These are phyloP conservation scores for Suillia variegata DNA, from an alignment of 2,888 invertebrate species.

Conservation along the genomic window DNA sequence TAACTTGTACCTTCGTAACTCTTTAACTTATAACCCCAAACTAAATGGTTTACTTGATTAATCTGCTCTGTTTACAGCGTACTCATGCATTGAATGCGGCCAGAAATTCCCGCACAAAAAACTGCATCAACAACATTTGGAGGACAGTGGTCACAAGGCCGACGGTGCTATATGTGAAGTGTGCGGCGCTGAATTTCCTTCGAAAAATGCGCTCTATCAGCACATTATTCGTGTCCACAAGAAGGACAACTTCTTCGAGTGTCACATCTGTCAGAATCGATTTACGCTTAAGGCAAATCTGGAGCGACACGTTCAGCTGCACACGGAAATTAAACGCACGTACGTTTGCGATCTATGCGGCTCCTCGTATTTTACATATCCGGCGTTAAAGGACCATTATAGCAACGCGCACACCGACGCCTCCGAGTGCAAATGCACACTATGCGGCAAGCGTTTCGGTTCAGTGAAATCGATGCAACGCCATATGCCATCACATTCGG, in stretches of 20 bases:
- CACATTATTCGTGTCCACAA: conserved; percentile 60
- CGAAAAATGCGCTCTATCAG: conserved; percentile 59
- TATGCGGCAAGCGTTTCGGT: conserved; percentile 59
- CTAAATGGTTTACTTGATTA: too few species aligned
- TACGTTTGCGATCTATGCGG: conserved; percentile 61
- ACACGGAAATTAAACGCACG: conserved; percentile 60
- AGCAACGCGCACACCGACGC: conserved; percentile 59
- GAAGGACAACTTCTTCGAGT: conserved; percentile 60
- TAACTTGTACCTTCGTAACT: too few species aligned
- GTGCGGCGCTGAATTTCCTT: conserved; percentile 58
- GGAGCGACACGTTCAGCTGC: conserved; percentile 60
- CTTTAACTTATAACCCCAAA: too few species aligned
- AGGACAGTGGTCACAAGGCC: conserved; percentile 59
- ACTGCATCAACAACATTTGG: conserved; percentile 58
- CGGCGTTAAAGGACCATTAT: conserved; percentile 59
- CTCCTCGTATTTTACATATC: conserved; percentile 60
- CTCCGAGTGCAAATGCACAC: conserved; percentile 58
- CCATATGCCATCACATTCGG: conserved; percentile 60
- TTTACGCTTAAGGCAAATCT: conserved; percentile 60
- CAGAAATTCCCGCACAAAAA: conserved; percentile 57
- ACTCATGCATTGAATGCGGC: conserved; percentile 58
- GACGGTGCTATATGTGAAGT: conserved; percentile 61
- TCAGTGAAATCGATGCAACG: conserved; percentile 58
- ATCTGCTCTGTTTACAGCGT: conserved; percentile 42
- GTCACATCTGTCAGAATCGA: conserved; percentile 61